These are phyloP conservation scores for Hartigia nigra DNA, from an alignment of 2,888 invertebrate genomes.

Conservation along the genomic window DNA sequence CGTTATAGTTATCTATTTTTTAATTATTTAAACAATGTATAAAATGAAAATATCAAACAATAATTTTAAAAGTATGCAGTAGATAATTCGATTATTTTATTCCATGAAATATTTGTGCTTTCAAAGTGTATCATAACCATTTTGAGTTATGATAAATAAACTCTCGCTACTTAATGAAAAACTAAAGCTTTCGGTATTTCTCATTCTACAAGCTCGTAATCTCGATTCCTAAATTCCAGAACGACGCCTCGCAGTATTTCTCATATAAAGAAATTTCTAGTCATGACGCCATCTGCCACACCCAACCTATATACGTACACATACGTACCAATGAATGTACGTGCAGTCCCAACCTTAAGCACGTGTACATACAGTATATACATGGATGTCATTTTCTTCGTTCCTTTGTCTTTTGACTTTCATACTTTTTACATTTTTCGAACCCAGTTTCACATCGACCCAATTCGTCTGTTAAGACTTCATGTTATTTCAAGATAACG, in stretches of 20 bases:
- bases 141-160: not conserved
- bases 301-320: slow-evolving; percentile 10
- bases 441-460: not conserved
- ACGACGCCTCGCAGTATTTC: slow-evolving; percentile 22
- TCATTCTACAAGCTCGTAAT: not conserved
- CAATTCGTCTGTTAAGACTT: not conserved
- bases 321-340: not conserved
- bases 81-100: not conserved
- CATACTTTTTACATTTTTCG: not conserved
- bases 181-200: not conserved
- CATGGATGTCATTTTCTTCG: not conserved
- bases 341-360: not conserved
- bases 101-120: not conserved
- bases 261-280: slow-evolving; percentile 38
- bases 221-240: slow-evolving; percentile 8
- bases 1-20: not conserved
- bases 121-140: not conserved
- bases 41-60: no score
- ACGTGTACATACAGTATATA: not conserved
- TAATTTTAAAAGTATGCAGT: not conserved
- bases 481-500: not conserved
- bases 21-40: no score
- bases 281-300: slow-evolving; percentile 34
- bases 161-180: not conserved
- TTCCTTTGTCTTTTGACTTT: slow-evolving; percentile 7